These are phyloP conservation scores for Trissoscelio sp. DNA, from an alignment of 2,888 invertebrate species.

Conservation along the genomic window DNA sequence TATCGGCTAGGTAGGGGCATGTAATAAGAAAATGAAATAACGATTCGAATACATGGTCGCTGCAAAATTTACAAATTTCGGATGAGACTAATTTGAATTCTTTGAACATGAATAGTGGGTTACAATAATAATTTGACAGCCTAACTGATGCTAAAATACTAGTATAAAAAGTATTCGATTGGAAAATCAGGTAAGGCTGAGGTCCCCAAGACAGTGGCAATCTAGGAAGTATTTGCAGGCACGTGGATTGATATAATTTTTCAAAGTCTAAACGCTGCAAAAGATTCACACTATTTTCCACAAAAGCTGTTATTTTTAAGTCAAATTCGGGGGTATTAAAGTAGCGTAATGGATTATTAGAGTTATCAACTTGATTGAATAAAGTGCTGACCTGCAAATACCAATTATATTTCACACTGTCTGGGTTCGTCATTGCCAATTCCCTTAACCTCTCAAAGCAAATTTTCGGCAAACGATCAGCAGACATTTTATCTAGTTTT, in stretches of 20 bases:
- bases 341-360: background rate
- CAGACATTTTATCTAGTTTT: background rate
- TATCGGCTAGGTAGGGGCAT: no score
- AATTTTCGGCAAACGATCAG: background rate
- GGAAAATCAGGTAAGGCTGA: background rate
- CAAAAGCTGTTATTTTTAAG: background rate
- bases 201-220: background rate
- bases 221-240: background rate
- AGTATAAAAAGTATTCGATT: background rate
- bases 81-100: no score
- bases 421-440: background rate
- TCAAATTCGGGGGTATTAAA: no score
- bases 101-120: background rate
- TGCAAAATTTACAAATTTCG: no score
- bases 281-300: background rate
- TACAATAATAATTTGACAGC: background rate
- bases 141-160: background rate
- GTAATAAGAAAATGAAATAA: no score
- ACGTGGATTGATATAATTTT: background rate
- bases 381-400: background rate
- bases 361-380: background rate
- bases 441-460: background rate
- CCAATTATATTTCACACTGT: background rate
- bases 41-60: no score
- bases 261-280: background rate